Conservation (phyloP, 2,797 vertebrate species). For the Lates japonicus region DNA sequence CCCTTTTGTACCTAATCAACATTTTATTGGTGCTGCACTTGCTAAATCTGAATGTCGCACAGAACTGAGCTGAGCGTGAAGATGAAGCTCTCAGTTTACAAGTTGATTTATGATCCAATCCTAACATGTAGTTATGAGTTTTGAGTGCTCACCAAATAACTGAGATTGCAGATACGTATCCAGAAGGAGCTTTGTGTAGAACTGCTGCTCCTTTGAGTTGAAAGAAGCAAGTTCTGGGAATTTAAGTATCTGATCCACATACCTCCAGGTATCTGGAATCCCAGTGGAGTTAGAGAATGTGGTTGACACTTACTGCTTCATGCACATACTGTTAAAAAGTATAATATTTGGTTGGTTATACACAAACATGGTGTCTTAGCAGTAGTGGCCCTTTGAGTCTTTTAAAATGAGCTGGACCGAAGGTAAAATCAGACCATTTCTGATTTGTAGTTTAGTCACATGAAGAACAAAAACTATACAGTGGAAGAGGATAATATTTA, state of each 20-base stretch:
- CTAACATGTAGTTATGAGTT: not conserved
- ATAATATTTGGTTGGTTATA: not conserved
- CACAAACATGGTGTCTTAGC: not conserved
- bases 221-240: not conserved
- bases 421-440: not conserved
- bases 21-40: not conserved
- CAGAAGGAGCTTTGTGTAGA: not conserved
- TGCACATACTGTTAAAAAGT: not conserved
- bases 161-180: not conserved
- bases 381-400: not conserved
- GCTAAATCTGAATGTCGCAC: not conserved
- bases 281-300: not conserved
- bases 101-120: not conserved
- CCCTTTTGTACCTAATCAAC: not conserved
- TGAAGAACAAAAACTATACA: not conserved
- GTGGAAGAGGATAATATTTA: not conserved
- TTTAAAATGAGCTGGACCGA: not conserved
- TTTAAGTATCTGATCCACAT: not conserved
- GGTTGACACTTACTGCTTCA: not conserved
- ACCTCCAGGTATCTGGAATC: too few species aligned
- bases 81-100: slow-evolving; percentile 11
- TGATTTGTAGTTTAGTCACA: not conserved
- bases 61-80: not conserved
- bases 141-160: not conserved
- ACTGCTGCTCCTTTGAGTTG: slow-evolving; percentile 1